Evolutionary conservation across 2,797 vertebrate genomes (phyloP).

Genomic region (Lacerta bilineata): DNA sequence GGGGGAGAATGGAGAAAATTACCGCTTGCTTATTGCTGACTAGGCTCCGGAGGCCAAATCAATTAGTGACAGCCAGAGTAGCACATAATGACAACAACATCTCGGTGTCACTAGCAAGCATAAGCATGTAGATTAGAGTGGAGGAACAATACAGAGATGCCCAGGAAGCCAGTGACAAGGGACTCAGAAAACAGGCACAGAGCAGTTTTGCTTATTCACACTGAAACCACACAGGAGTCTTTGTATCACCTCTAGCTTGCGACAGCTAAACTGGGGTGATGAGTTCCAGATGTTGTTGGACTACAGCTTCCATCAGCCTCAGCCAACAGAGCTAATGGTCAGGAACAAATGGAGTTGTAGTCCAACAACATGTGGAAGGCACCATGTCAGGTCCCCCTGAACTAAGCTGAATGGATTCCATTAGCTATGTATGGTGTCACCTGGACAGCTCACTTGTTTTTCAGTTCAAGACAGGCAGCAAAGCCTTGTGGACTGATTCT

Average conservation of each 20-base stretch:
- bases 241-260: not conserved
- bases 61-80: conserved; percentile 42
- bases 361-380: too few relatives aligned
- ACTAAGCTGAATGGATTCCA: not conserved
- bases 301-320: too few relatives aligned
- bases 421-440: too few relatives aligned
- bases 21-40: conserved; percentile 35
- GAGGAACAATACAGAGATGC: conserved; percentile 11
- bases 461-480: too few relatives aligned
- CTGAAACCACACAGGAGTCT: not conserved
- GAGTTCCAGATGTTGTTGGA: too few relatives aligned
- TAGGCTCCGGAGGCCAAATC: conserved; percentile 24
- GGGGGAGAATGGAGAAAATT: conserved; percentile 51
- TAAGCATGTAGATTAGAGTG: conserved; percentile 11
- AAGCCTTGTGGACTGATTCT: not conserved
- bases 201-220: not conserved
- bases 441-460: not conserved
- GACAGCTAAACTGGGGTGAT: not conserved
- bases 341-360: too few relatives aligned
- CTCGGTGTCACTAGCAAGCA: conserved; percentile 20
- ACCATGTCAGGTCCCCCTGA: too few relatives aligned
- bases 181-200: not conserved
- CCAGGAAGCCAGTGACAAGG: conserved; percentile 33
- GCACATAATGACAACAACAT: conserved; percentile 30
- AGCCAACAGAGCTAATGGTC: too few relatives aligned